phyloP scores from a whole-genome alignment of 2,113 vertebrate species.

The Tinamus guttatus region DNA sequence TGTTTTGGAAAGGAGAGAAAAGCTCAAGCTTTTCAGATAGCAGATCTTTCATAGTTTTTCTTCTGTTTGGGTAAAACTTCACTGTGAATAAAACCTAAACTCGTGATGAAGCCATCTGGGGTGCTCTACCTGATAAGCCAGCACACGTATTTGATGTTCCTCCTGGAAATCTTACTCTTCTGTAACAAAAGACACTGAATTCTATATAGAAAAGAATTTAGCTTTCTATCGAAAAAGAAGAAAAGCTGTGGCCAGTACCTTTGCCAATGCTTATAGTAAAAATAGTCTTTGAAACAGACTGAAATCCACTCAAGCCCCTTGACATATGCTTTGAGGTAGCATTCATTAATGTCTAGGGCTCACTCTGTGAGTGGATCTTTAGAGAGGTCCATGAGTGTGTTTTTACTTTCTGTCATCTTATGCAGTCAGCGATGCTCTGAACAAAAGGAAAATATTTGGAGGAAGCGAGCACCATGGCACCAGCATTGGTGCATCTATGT shows the following conservation, averaged over 20 bases:
- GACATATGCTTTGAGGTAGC: not conserved
- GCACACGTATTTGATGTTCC: not conserved
- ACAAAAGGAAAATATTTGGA: not conserved
- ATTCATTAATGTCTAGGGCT: not conserved
- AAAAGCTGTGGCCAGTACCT: not conserved
- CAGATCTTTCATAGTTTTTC: not conserved
- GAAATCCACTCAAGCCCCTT: not conserved
- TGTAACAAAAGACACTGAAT: not conserved
- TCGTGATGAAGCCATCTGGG: not conserved
- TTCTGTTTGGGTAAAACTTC: not conserved
- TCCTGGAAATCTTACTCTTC: not conserved
- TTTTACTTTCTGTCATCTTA: not conserved
- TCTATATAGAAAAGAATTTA: not conserved
- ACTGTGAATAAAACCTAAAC: not conserved
- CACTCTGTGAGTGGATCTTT: not conserved
- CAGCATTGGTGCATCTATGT: not conserved
- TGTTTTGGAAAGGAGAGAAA: not conserved
- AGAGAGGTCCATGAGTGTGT: not conserved
- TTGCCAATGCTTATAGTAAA: not conserved
- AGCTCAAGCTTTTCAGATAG: not conserved
- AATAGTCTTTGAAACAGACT: not conserved
- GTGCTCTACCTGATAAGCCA: not conserved
- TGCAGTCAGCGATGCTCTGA: not conserved
- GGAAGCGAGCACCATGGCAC: not conserved
- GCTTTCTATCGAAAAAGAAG: not conserved